phyloP scores from a whole-genome alignment of 2,797 vertebrate genomes.

The Enteromius fasciolatus region DNA sequence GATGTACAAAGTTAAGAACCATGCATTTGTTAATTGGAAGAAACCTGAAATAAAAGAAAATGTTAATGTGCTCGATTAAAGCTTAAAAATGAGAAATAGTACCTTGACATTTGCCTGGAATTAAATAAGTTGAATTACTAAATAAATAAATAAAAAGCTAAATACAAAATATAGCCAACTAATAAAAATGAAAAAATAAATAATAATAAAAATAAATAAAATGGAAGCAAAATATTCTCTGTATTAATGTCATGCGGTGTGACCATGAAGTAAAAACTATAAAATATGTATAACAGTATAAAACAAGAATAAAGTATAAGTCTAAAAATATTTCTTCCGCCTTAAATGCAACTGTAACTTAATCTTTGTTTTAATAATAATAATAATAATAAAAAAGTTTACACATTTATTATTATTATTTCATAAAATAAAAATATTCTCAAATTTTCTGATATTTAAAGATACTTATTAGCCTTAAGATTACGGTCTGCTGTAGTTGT shows the following conservation, averaged over 20 bases:
- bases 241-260: not conserved
- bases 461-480: not conserved
- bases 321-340: not conserved
- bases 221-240: not conserved
- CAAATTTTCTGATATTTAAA: not conserved
- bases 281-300: not conserved
- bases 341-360: not conserved
- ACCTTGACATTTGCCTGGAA: not conserved
- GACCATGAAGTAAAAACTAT: not conserved
- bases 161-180: not conserved
- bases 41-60: not conserved
- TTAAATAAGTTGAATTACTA: too few species aligned
- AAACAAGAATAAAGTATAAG: not conserved
- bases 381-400: not conserved
- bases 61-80: not conserved
- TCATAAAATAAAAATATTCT: too few species aligned
- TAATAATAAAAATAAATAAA: not conserved
- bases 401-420: too few species aligned
- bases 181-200: not conserved
- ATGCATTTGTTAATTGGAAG: not conserved
- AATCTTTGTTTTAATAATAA: not conserved
- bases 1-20: not conserved
- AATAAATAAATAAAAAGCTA: not conserved
- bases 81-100: not conserved
- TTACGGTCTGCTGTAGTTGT: not conserved